Evolutionary conservation across 2,113 vertebrate genomes (phyloP).

Genomic region (Leucosticte australis): DNA sequence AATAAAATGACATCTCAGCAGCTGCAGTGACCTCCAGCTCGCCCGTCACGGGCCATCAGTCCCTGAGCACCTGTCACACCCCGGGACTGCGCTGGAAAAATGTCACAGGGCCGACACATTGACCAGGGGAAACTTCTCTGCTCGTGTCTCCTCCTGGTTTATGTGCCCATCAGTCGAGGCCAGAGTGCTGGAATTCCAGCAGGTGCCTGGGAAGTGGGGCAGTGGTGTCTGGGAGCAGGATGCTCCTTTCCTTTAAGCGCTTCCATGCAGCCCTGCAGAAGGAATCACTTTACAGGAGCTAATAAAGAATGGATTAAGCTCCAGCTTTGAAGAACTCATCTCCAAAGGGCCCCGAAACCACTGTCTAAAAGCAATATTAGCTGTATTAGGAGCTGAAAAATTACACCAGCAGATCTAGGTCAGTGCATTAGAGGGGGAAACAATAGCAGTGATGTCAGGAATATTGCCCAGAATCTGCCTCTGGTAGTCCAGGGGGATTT

Average conservation of each 20-base stretch:
- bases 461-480: slow-evolving; percentile 13
- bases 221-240: background rate
- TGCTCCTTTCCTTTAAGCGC: slow-evolving; percentile 4
- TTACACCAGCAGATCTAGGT: slow-evolving; percentile 56
- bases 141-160: background rate
- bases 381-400: slow-evolving; percentile 55
- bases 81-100: background rate
- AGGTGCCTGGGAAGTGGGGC: background rate
- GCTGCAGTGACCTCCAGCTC: slow-evolving; percentile 2
- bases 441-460: slow-evolving; percentile 44
- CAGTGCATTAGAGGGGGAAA: slow-evolving; percentile 29
- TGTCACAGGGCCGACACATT: background rate
- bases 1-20: background rate
- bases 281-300: slow-evolving; percentile 55
- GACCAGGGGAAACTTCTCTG: background rate
- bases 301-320: slow-evolving; percentile 68
- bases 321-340: slow-evolving; percentile 57
- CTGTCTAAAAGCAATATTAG: slow-evolving; percentile 60
- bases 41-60: background rate
- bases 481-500: background rate
- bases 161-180: slow-evolving; percentile 29
- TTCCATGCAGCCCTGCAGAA: slow-evolving; percentile 35
- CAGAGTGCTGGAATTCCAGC: background rate
- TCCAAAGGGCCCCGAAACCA: slow-evolving; percentile 48
- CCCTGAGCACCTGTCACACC: slow-evolving; percentile 1